Evolutionary conservation across 2,797 vertebrate genomes (phyloP).

Genomic region (Anabacerthia variegaticeps): DNA sequence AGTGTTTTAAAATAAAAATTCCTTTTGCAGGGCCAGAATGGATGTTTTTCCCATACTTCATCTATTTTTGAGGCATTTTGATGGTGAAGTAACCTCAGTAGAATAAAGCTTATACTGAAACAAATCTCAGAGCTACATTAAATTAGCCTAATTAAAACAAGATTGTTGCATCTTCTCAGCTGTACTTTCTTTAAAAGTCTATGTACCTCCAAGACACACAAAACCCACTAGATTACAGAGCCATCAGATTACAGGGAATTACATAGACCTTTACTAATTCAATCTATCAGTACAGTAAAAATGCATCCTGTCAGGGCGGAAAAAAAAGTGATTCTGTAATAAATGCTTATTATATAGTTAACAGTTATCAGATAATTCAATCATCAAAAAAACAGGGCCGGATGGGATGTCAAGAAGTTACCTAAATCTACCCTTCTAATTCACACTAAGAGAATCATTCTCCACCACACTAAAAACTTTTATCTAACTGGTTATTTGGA

Average conservation of each 20-base stretch:
- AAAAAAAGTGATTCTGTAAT: not conserved
- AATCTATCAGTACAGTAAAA: not conserved
- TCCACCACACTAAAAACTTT: not conserved
- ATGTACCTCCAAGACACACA: not conserved
- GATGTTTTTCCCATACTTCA: not conserved
- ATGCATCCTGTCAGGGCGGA: not conserved
- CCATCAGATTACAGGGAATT: not conserved
- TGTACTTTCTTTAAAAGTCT: not conserved
- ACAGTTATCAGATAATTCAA: not conserved
- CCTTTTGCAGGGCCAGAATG: not conserved
- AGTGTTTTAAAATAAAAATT: conserved; percentile 29
- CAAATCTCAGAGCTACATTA: not conserved
- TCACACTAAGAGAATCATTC: not conserved
- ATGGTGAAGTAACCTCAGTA: not conserved
- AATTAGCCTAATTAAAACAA: not conserved
- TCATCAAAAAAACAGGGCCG: not conserved
- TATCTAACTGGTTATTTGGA: not conserved
- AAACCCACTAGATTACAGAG: not conserved
- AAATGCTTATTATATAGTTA: not conserved
- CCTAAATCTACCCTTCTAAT: not conserved
- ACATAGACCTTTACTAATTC: not conserved
- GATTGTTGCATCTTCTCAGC: not conserved
- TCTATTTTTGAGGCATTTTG: not conserved
- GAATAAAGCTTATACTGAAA: not conserved
- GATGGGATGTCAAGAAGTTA: not conserved